A percentile compares a stretch with the other conserved stretches of the same genome.
phyloP scores from a whole-genome alignment of 2,797 vertebrate species.

The Chromis chromis region DNA sequence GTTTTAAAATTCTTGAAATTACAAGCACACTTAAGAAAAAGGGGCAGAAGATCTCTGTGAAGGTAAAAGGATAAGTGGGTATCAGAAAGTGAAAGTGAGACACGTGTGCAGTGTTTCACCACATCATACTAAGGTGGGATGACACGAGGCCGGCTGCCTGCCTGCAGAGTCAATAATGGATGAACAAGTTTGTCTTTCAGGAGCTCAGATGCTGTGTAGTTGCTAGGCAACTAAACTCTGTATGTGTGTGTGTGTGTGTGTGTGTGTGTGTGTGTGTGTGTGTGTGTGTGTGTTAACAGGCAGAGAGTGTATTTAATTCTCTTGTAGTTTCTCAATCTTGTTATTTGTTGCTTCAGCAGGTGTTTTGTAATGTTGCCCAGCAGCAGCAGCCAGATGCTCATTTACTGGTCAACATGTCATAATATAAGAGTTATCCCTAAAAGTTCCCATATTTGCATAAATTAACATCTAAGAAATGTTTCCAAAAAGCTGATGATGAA shows the following conservation, averaged over 20 bases:
- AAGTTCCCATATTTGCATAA: background rate
- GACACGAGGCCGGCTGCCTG: conserved; percentile 29
- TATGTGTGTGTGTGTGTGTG: conserved; percentile 5
- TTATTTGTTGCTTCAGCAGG: conserved; percentile 4
- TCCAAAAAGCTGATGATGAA: background rate
- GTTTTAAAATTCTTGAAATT: background rate
- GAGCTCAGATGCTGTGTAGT: conserved; percentile 52
- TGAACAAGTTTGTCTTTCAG: conserved; percentile 44
- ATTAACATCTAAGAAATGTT: background rate
- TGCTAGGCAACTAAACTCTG: conserved; percentile 58
- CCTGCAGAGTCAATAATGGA: conserved; percentile 73
- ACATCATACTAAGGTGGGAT: conserved; percentile 41
- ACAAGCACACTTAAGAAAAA: background rate
- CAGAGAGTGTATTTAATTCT: background rate
- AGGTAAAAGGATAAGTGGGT: conserved; percentile 17
- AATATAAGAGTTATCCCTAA: background rate
- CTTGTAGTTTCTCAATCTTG: background rate
- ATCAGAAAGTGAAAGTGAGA: conserved; percentile 56
- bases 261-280: background rate
- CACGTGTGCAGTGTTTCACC: conserved; percentile 30
- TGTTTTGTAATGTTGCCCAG: background rate
- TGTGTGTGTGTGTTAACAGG: background rate
- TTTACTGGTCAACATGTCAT: background rate
- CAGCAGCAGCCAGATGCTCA: background rate
- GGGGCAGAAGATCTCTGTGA: background rate